Conservation (phyloP, 2,888 invertebrate genomes). For the Temnothorax ravouxi region DNA sequence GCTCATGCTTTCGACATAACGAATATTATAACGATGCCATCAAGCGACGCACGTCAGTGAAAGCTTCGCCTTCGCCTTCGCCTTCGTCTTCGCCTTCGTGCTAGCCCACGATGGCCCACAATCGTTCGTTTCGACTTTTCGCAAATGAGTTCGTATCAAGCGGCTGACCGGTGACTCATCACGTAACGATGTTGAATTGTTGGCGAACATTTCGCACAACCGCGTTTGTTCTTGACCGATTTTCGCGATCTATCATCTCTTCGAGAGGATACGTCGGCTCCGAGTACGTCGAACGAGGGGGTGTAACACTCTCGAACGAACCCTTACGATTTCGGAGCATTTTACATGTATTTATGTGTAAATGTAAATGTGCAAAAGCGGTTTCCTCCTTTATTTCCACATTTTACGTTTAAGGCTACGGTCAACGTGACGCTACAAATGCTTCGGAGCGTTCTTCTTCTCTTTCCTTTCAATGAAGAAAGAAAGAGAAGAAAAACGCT, state of each 20-base stretch:
- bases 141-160: neutral
- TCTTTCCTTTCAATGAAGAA: too few relatives aligned
- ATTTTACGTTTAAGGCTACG: neutral
- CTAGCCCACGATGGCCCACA: neutral
- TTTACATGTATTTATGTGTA: too few relatives aligned
- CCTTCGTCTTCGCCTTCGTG: neutral
- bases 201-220: constrained; percentile 3
- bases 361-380: too few relatives aligned
- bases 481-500: too few relatives aligned
- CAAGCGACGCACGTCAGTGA: neutral
- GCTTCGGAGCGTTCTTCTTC: too few relatives aligned
- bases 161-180: constrained; percentile 13
- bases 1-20: too few relatives aligned
- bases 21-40: neutral
- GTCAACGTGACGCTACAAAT: too few relatives aligned
- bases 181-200: constrained; percentile 1
- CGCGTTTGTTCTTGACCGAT: neutral
- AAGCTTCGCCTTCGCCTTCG: too few relatives aligned
- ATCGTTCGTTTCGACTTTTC: neutral
- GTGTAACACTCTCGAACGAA: too few relatives aligned
- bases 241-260: neutral
- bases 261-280: neutral
- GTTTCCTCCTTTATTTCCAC: neutral
- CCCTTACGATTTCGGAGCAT: too few relatives aligned
- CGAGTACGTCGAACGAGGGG: too few relatives aligned